Conservation (phyloP, 2,113 vertebrate species). For the Perccottus glenii region DNA sequence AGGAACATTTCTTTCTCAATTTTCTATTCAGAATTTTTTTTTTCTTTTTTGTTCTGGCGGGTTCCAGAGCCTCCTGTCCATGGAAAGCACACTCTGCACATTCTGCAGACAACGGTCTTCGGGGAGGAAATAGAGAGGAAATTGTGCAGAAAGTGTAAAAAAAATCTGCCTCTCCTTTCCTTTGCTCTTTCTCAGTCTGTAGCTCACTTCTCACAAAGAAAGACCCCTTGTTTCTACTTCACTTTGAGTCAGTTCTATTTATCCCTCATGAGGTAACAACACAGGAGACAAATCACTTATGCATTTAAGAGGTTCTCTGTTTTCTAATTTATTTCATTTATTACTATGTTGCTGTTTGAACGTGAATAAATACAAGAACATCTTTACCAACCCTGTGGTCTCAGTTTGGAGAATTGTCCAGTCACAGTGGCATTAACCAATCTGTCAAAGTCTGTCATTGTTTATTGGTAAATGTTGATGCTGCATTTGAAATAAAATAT, state of each 20-base stretch:
- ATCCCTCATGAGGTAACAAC: conserved; percentile 22
- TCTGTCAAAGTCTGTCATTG: too few relatives aligned
- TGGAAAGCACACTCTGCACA: conserved; percentile 83
- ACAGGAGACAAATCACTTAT: conserved; percentile 6
- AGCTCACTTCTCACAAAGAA: conserved; percentile 67
- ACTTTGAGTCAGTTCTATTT: conserved; percentile 43
- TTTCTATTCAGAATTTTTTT: conserved; percentile 21
- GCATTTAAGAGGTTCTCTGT: background rate
- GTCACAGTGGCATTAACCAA: too few relatives aligned
- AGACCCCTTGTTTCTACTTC: conserved; percentile 63
- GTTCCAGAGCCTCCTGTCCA: conserved; percentile 71
- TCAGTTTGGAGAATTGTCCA: too few relatives aligned
- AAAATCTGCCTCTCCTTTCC: conserved; percentile 60
- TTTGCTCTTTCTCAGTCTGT: conserved; percentile 49
- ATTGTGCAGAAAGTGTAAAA: conserved; percentile 84
- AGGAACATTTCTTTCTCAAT: conserved; percentile 46
- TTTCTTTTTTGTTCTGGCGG: conserved; percentile 67
- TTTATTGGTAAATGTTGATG: too few relatives aligned
- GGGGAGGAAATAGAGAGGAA: conserved; percentile 85
- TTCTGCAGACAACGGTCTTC: conserved; percentile 82
- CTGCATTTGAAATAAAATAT: too few relatives aligned
- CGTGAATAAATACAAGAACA: too few relatives aligned
- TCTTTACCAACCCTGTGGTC: too few relatives aligned
- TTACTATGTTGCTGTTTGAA: too few relatives aligned
- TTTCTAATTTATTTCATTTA: background rate